phyloP scores from a whole-genome alignment of 2,797 vertebrate species.

The Gymnodraco acuticeps region DNA sequence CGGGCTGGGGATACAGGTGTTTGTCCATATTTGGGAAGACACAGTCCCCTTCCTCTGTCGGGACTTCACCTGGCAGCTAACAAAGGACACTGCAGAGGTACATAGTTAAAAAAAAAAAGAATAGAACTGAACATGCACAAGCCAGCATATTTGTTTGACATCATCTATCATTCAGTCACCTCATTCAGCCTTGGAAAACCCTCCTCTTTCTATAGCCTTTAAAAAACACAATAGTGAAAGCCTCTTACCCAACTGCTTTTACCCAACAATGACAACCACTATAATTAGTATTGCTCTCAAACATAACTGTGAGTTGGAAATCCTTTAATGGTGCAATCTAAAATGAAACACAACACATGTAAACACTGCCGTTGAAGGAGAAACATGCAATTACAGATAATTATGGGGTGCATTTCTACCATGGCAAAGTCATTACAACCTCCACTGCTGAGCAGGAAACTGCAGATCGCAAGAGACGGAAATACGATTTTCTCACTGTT shows the following conservation, averaged over 20 bases:
- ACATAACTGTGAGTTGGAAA: constrained; percentile 72
- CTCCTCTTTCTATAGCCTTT: constrained; percentile 45
- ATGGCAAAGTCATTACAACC: constrained; percentile 69
- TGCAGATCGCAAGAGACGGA: constrained; percentile 37
- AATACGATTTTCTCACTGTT: constrained; percentile 40
- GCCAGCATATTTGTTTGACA: background rate
- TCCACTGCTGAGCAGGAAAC: constrained; percentile 53
- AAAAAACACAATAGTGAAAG: constrained; percentile 62
- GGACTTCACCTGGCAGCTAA: constrained; percentile 33
- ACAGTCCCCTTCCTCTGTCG: constrained; percentile 33
- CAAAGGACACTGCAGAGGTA: constrained; percentile 9
- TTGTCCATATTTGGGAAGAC: constrained; percentile 67
- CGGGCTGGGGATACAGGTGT: constrained; percentile 69
- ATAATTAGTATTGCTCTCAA: constrained; percentile 77
- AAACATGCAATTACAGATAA: constrained; percentile 84
- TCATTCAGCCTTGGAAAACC: constrained; percentile 41
- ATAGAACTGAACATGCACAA: background rate
- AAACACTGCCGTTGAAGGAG: constrained; percentile 75
- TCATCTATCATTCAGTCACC: constrained; percentile 5
- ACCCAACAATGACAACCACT: constrained; percentile 75
- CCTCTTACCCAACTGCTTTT: constrained; percentile 66
- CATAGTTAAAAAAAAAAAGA: background rate
- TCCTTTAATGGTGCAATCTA: constrained; percentile 75
- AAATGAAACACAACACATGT: constrained; percentile 83
- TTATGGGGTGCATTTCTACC: constrained; percentile 72